phyloP scores from a whole-genome alignment of 2,888 invertebrate genomes.

The Rhingia campestris region DNA sequence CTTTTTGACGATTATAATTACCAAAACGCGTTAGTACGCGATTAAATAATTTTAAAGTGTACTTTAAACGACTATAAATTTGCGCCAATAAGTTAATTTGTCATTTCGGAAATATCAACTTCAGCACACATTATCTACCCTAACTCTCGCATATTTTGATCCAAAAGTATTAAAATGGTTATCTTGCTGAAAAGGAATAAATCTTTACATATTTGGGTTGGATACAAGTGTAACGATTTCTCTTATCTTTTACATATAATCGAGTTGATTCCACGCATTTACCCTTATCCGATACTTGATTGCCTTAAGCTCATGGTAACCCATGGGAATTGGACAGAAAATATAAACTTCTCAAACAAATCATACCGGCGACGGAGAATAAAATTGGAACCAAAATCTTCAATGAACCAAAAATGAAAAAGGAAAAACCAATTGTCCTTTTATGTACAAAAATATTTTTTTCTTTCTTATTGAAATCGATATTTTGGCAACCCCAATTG shows the following conservation, averaged over 20 bases:
- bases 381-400: slow-evolving; percentile 11
- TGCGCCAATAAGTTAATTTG: no score
- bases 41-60: no score
- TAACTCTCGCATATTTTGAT: no score
- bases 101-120: no score
- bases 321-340: slow-evolving; percentile 8
- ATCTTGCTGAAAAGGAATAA: neutral
- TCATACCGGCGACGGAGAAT: slow-evolving; percentile 26
- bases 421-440: slow-evolving; percentile 55
- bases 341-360: slow-evolving; percentile 38
- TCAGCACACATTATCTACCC: no score
- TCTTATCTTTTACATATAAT: neutral
- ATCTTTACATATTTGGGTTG: neutral
- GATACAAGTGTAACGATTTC: neutral
- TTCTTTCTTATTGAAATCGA: slow-evolving; percentile 52
- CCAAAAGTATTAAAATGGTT: neutral
- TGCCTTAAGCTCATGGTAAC: slow-evolving; percentile 4
- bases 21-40: no score
- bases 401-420: slow-evolving; percentile 38
- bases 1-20: no score
- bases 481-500: slow-evolving; percentile 47
- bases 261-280: slow-evolving; percentile 21
- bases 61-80: no score
- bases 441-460: slow-evolving; percentile 11
- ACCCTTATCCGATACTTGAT: slow-evolving; percentile 8